Evolutionary conservation across 2,113 vertebrate genomes (phyloP), one percentile per base, ranked within the genome.

Genomic region (Phoenicopterus ruber): DNA sequence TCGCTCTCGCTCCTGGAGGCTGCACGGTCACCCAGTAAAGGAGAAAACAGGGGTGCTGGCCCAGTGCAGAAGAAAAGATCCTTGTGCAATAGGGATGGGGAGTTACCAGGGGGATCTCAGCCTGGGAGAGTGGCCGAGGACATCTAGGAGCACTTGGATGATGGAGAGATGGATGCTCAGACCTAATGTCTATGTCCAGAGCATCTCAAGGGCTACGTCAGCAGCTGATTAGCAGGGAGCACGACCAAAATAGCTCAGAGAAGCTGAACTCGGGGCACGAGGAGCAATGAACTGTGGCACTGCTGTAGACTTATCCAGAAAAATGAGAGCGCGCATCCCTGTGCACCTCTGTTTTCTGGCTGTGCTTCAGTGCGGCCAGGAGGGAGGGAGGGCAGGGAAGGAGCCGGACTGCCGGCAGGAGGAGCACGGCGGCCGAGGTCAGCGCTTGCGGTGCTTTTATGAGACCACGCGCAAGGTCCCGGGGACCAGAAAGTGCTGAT

Each of bases 1-100:
- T 6, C 0, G 4, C 49, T 77, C 19, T 83, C 0, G 0, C 17
- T 31, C 72, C 77, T 0, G 0, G 49, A 69, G 70, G 19, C 59
- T 38, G 34, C 3, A 2, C 1, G 6, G 55, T 32, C 6, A 6
- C 31, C 31, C 17, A 52, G 6, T 13, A 25, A 55, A 26, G 62
- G 24, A 28, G 38, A 13, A 70, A 49, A 70, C 3, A 47, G 15
- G 18, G 29, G n/a, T 71, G 85, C 14, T 28, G 38, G 49, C 13
- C 19, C 2, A 0, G 29, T 3, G 57, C 20, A 57, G 61, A 44
- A 13, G 44, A 17, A 22, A 65, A 78, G 36, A 29, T 31, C 9
- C 8, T 70, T 46, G n/a, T 32, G 29, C 1, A 2, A 19, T 13
- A 38, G 8, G 28, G 28, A 34, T 55, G 21, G 19, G 44, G 8